Evolutionary conservation across 2,888 invertebrate species (phyloP).

Genomic region (Anthrax anthrax): DNA sequence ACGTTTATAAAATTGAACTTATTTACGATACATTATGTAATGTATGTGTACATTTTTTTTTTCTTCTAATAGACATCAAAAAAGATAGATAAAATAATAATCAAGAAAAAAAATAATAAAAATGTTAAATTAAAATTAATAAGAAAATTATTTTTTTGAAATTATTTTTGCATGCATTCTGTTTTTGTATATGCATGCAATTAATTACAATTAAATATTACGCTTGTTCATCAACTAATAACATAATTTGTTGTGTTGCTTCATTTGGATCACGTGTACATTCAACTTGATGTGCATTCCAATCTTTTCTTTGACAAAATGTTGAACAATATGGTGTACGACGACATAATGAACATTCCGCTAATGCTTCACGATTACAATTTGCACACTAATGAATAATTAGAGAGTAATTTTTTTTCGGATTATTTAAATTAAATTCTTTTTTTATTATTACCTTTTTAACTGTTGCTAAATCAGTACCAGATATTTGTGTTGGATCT

Average conservation of each 20-base stretch:
- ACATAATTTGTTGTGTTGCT: conserved; percentile 69
- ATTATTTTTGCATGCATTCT: too few relatives aligned
- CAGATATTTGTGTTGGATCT: conserved; percentile 33
- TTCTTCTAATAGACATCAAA: too few relatives aligned
- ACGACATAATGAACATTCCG: conserved; percentile 75
- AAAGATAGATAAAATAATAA: too few relatives aligned
- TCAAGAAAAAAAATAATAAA: too few relatives aligned
- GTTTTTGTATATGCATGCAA: too few relatives aligned
- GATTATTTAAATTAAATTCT: background rate
- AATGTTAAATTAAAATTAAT: too few relatives aligned
- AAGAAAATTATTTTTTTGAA: too few relatives aligned
- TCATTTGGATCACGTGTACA: conserved; percentile 57
- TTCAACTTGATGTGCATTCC: conserved; percentile 75
- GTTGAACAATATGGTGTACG: conserved; percentile 80
- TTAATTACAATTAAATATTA: conserved; percentile 17
- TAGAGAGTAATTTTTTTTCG: too few relatives aligned
- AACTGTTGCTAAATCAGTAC: conserved; percentile 47
- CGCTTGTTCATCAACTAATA: conserved; percentile 62
- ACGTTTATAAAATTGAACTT: too few relatives aligned
- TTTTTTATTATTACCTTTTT: conserved; percentile 46
- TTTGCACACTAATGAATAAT: conserved; percentile 79
- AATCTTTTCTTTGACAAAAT: conserved; percentile 82
- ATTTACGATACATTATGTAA: too few relatives aligned
- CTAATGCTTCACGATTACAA: conserved; percentile 74
- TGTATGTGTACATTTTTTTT: too few relatives aligned